phyloP scores from a whole-genome alignment of 2,888 invertebrate genomes.

The Perdita meconis region DNA sequence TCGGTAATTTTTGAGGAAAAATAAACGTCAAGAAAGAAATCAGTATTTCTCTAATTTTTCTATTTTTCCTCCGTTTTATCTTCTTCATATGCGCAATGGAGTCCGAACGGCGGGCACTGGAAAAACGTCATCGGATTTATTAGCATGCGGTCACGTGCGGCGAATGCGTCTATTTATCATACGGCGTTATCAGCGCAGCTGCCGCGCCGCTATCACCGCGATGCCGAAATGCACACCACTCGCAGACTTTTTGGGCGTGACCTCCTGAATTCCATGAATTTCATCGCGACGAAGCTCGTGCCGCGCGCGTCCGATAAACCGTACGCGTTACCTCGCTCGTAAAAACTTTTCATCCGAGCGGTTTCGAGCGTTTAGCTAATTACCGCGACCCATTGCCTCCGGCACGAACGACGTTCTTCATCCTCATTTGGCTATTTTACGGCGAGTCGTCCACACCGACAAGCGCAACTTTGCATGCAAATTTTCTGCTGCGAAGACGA shows the following conservation, averaged over 20 bases:
- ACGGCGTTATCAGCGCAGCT: conserved; percentile 56
- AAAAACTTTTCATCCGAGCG: conserved; percentile 27
- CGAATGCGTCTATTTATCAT: conserved; percentile 57
- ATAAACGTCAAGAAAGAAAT: not conserved
- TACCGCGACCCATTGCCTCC: conserved; percentile 15
- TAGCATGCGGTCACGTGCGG: conserved; percentile 56
- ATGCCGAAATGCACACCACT: conserved; percentile 37
- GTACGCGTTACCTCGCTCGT: conserved; percentile 24
- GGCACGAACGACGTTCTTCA: conserved; percentile 3
- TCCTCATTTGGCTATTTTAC: conserved; percentile 25
- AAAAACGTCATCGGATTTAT: conserved; percentile 39
- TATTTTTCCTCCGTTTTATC: not conserved
- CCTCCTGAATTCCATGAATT: conserved; percentile 50
- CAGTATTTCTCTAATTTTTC: not conserved
- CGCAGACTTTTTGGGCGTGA: conserved; percentile 52
- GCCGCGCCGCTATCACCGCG: conserved; percentile 50
- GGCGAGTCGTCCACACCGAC: conserved; percentile 1
- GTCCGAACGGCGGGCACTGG: conserved; percentile 7
- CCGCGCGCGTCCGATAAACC: conserved; percentile 35
- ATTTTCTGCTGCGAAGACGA: not conserved
- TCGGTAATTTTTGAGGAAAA: too few species aligned
- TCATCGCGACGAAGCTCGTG: conserved; percentile 41
- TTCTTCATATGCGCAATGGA: not conserved
- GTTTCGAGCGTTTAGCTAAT: conserved; percentile 32
- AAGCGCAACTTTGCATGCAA: conserved; percentile 4